Evolutionary conservation across 2,888 invertebrate genomes (phyloP).

Genomic region (Hololepta plana): DNA sequence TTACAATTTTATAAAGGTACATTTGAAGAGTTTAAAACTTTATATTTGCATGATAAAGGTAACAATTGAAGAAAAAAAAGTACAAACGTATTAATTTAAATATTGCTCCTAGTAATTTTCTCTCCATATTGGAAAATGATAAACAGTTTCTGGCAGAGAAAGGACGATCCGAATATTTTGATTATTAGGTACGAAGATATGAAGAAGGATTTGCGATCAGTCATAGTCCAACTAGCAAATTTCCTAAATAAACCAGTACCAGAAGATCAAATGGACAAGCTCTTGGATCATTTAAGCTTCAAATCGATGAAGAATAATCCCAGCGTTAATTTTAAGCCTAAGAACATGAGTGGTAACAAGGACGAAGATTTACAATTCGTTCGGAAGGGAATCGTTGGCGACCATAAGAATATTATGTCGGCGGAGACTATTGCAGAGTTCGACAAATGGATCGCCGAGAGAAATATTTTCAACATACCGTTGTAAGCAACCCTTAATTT

Average conservation of each 20-base stretch:
- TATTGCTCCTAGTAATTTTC: slow-evolving; percentile 13
- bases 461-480: too few relatives aligned
- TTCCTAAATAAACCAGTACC: slow-evolving; percentile 24
- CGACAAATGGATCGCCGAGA: too few relatives aligned
- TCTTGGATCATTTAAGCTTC: slow-evolving; percentile 31
- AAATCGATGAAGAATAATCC: slow-evolving; percentile 32
- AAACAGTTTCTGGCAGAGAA: slow-evolving; percentile 19
- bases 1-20: slow-evolving; percentile 30
- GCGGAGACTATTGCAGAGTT: too few relatives aligned
- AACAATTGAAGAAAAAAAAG: slow-evolving; percentile 16
- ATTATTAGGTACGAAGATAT: slow-evolving; percentile 17
- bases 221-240: slow-evolving; percentile 23
- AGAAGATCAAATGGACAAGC: slow-evolving; percentile 20
- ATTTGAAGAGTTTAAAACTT: slow-evolving; percentile 6
- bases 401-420: too few relatives aligned
- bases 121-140: slow-evolving; percentile 16
- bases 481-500: too few relatives aligned
- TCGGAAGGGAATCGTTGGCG: too few relatives aligned
- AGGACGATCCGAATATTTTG: slow-evolving; percentile 18
- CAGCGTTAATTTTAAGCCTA: too few relatives aligned
- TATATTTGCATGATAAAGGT: slow-evolving; percentile 31
- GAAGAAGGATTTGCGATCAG: slow-evolving; percentile 24
- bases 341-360: too few relatives aligned
- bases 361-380: too few relatives aligned
- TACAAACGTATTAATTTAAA: background rate